Base-by-base conservation (phyloP, 1,140 invertebrate genomes). In the Psix sp. region DNA sequence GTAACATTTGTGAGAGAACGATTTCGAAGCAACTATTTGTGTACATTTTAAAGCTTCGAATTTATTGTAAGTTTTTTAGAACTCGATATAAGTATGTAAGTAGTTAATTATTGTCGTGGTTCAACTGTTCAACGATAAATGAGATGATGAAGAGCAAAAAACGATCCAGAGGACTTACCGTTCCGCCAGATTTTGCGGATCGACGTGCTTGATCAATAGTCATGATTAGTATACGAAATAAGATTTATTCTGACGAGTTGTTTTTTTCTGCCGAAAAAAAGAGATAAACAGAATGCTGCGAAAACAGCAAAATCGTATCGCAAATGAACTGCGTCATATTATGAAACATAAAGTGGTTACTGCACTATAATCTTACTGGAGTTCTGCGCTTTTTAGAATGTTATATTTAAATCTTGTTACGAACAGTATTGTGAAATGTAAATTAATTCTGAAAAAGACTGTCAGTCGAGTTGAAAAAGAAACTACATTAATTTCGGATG, bases 391-490 rank as follows among this genome's bases (percentile, higher is more conserved):
- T 70, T 77, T 77, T 74, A 62, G 63, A 65, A 39, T 57, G 38
- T 74, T 76, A 67, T 76, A 71, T 81, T 67, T 78, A 76, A 81
- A 82, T 82, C 73, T 79, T 85, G 83, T 85, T 85, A 85, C 83
- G 72, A 86, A 80, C 84, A 86, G 85, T 87, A 86, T 86, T 87
- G 80, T 81, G 76, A 81, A 80, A 78, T 63, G 65, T 80, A 80
- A 84, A 82, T 60, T 78, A 83, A 77, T 79, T 67, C 17, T 76
- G 77, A 79, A 73, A 81, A 86, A 84, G 83, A 84, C 82, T 85
- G 82, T 74, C 80, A 79, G 66, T 68, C 70, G 71, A 81, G 73
- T 77, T 59, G 52, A 74, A 57, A 45, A 48, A 65, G 57, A 70
- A 70, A 76, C 43, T 76, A 24, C 49, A 63, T 45, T 49, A 67